Evolutionary conservation across 2,797 vertebrate genomes (phyloP).

Genomic region (Bovichtus diacanthus): DNA sequence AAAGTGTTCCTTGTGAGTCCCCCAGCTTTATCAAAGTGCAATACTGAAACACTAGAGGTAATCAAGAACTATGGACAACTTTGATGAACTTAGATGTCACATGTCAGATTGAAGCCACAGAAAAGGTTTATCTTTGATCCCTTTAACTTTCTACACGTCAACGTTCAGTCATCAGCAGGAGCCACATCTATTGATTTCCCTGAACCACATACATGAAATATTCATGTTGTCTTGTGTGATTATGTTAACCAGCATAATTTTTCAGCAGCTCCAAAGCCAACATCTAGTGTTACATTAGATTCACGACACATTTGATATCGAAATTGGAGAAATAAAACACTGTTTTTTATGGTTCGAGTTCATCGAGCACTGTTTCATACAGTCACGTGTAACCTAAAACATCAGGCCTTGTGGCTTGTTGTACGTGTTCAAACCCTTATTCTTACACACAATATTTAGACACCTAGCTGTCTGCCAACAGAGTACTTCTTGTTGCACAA

Average conservation of each 20-base stretch:
- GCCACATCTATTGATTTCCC: slow-evolving; percentile 70
- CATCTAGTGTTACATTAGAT: not conserved
- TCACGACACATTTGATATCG: slow-evolving; percentile 9
- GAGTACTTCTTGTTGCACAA: slow-evolving; percentile 72
- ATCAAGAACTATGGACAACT: not conserved
- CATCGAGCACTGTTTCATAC: not conserved
- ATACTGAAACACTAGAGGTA: not conserved
- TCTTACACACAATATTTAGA: slow-evolving; percentile 42
- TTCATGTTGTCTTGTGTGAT: slow-evolving; percentile 66
- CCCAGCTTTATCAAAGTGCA: not conserved
- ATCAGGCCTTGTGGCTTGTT: not conserved
- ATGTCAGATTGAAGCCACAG: not conserved
- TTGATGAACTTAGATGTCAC: not conserved
- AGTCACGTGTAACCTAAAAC: not conserved
- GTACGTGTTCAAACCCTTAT: not conserved
- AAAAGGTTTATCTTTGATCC: not conserved
- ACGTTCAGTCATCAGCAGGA: slow-evolving; percentile 43
- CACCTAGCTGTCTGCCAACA: slow-evolving; percentile 51
- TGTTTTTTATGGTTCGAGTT: not conserved
- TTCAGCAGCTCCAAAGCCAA: slow-evolving; percentile 8
- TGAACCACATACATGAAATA: slow-evolving; percentile 72
- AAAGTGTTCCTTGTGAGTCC: not conserved
- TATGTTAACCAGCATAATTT: slow-evolving; percentile 33
- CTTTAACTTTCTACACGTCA: not conserved
- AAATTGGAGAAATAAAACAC: not conserved